A percentile compares a stretch with the other conserved stretches of the same genome.
phyloP scores from a whole-genome alignment of 2,888 invertebrate genomes.

The Thereva unica region DNA sequence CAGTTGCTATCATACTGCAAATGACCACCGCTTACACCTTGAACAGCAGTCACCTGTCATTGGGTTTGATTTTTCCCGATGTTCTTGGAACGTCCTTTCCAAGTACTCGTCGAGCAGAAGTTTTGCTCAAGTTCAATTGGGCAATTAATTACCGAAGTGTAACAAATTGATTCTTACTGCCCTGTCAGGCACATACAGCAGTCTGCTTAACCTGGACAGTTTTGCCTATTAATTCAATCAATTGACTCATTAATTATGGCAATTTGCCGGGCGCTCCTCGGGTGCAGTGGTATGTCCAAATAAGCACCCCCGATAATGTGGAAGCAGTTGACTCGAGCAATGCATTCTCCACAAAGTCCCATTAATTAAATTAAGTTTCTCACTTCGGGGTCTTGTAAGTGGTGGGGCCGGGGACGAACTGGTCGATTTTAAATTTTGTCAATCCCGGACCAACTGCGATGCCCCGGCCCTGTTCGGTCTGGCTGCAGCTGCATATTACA shows the following conservation, averaged over 20 bases:
- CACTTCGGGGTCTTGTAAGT: no score
- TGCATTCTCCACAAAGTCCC: neutral
- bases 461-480: no score
- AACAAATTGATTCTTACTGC: constrained; percentile 27
- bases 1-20: no score
- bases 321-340: neutral
- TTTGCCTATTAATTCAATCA: constrained; percentile 33
- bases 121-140: neutral
- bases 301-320: neutral
- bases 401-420: no score
- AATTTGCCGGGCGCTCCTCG: constrained; percentile 4
- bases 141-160: constrained; percentile 6
- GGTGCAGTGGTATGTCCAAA: constrained; percentile 11
- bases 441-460: no score
- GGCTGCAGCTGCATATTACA: no score
- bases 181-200: constrained; percentile 14
- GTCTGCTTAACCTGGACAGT: constrained; percentile 16
- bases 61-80: no score
- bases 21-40: no score
- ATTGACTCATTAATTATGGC: constrained; percentile 27
- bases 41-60: no score
- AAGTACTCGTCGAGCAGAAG: no score
- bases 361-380: constrained; percentile 1
- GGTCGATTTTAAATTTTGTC: no score
- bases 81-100: no score